Evolutionary conservation across 2,113 vertebrate genomes (phyloP), one percentile per base, ranked within the genome.

Genomic region (Tetrax tetrax): DNA sequence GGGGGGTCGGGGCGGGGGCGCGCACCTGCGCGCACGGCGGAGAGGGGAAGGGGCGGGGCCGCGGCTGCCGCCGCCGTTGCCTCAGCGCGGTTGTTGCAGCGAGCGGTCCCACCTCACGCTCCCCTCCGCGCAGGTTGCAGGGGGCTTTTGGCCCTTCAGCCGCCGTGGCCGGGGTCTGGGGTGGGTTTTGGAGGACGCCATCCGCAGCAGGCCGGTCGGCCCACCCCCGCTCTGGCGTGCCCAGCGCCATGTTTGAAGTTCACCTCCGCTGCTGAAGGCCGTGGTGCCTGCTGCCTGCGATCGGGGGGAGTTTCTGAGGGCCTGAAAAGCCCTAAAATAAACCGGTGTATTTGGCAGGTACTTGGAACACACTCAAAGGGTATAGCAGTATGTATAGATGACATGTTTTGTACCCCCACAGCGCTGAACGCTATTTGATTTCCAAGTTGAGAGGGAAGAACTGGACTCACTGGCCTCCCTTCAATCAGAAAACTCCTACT

Each of bases 341-440:
- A 4, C 6, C 1, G 2, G 4, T 24, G 2, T 5, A 3, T 29
- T 31, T 35, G 37, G 22, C 33, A 48, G 13, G 10, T 22, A 5
- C 12, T 20, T 47, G 60, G 38, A 29, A 45, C 28, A 18, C 8
- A 3, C 31, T 47, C 4, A 1, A 51, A 59, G 24, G 8, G 24
- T 22, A 3, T 3, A 10, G 25, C 2, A 6, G 8, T 5, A 9
- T 4, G 1, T 33, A 16, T 4, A 25, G 23, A 2, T 83, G 41
- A 37, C 6, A 8, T 2, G 4, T 14, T 35, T 71, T 12, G 25
- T 25, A 31, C 35, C 19, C 19, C 18, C 8, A 8, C 27, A 22
- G 28, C 28, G 37, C 35, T 14, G 23, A 74, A 37, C 4, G 1
- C 35, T 41, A 0, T 37, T 50, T 83, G 10, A 31, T 37, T 83